Conservation (phyloP, 1,140 invertebrate species). For the Cyrtorhinus lividipennis region DNA sequence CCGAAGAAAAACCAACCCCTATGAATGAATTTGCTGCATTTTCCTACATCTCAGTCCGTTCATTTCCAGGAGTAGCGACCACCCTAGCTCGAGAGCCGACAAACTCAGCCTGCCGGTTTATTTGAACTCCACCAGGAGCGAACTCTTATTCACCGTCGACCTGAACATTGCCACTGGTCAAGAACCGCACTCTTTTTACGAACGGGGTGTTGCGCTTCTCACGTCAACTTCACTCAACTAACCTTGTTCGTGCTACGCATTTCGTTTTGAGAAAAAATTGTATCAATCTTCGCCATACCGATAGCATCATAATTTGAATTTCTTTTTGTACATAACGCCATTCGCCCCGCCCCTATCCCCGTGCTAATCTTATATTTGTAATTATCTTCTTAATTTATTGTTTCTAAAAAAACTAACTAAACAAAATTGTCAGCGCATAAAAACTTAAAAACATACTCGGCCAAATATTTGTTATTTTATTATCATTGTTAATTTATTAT, state of each 20-base stretch:
- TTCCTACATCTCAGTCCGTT: too few species aligned
- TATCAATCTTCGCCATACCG: too few species aligned
- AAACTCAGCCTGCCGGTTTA: slow-evolving; percentile 90
- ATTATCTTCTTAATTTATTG: not conserved
- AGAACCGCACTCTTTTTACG: slow-evolving; percentile 87
- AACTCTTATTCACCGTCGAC: slow-evolving; percentile 90
- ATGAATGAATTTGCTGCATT: too few species aligned
- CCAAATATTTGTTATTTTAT: not conserved
- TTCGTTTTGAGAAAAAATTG: too few species aligned
- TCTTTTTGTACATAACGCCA: not conserved
- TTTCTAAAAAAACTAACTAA: not conserved
- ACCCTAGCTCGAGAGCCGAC: slow-evolving; percentile 32
- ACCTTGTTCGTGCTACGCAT: slow-evolving; percentile 21
- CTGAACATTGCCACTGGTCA: slow-evolving; percentile 74
- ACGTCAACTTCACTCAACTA: slow-evolving; percentile 82
- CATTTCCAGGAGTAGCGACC: slow-evolving; percentile 32
- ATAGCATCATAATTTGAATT: too few species aligned
- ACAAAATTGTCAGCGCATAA: not conserved
- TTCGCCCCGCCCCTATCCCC: not conserved
- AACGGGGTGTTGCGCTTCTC: slow-evolving; percentile 88
- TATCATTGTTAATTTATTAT: not conserved
- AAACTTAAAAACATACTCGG: not conserved
- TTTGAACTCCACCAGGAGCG: slow-evolving; percentile 85
- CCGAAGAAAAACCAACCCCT: too few species aligned
- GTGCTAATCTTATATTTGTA: not conserved